Evolutionary conservation across 2,113 vertebrate genomes (phyloP).

Genomic region (Baryphthengus martii): DNA sequence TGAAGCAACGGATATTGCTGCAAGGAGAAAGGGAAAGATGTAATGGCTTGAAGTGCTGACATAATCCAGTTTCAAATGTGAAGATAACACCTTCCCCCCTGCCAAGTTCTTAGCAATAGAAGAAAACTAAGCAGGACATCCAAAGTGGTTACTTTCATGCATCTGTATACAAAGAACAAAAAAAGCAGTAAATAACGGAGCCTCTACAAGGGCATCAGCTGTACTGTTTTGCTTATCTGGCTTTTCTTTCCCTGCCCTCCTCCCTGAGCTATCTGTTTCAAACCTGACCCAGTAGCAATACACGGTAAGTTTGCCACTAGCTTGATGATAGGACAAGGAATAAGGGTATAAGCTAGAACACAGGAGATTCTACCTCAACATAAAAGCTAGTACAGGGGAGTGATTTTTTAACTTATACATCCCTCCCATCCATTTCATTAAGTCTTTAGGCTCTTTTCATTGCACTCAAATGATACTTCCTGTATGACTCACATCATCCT

Average conservation of each 20-base stretch:
- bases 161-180: not conserved
- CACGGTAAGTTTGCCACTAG: not conserved
- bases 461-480: not conserved
- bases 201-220: not conserved
- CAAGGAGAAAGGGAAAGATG: slow-evolving; percentile 9
- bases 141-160: not conserved
- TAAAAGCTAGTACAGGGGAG: not conserved
- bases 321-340: no score
- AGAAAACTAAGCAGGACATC: not conserved
- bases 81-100: not conserved
- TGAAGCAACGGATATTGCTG: slow-evolving; percentile 98
- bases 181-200: not conserved
- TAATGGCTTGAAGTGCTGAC: not conserved
- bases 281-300: not conserved
- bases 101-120: not conserved
- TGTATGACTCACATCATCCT: not conserved
- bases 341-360: no score
- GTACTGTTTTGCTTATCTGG: not conserved
- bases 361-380: no score
- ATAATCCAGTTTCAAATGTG: not conserved
- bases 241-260: not conserved
- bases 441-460: not conserved
- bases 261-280: not conserved
- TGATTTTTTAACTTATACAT: not conserved
- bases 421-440: not conserved